Base-by-base conservation (phyloP, 2,888 invertebrate genomes). In the Cepaea hortensis region DNA sequence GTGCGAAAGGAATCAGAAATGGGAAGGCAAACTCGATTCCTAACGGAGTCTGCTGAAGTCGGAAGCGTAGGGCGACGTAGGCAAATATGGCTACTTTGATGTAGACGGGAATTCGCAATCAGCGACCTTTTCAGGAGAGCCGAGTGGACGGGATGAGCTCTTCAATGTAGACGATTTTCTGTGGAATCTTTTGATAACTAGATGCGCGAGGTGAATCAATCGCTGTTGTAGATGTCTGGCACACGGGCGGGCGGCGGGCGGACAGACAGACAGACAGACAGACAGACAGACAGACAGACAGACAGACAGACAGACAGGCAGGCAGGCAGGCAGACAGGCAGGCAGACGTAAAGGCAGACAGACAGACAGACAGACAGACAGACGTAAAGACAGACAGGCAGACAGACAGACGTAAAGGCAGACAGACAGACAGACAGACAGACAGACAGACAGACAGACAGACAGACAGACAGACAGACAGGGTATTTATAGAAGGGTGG, bases 191-290 rank as follows among this genome's bases (percentile, higher is more conserved):
- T 55, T 55, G 55, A 55, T 55, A 55, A 55, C 55, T 6, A 55
- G 55, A 55, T 55, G 55, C 11, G 55, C 6, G 11, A 9, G 55
- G 6, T 55, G 11, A 55, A 55, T 55, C 55, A 11, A 55, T 35
- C 4, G 65, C 20, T 18, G 65, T 35, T 35, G 65, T 61, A 35
- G 65, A 18, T 61, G 20, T 61, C 75, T n/a, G 35, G 75, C 35
- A 75, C 7, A 9, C 23, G 15, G 75, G 75, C 75, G 23, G 75
- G 35, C 75, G 75, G 75, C 75, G 23, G 75, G 35, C 75, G 7
- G 75, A 15, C 75, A 75, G 82, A 72, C 48, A 72, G 72, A 48
- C 68, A 72, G 72, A 72, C 46, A 82, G 72, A 72, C 35, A 82
- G 65, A 70, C 68, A 68, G 68, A 68, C n/a, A 68, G 0, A 68